phyloP scores from a whole-genome alignment of 2,888 invertebrate genomes.

The Clistopyga incitator region DNA sequence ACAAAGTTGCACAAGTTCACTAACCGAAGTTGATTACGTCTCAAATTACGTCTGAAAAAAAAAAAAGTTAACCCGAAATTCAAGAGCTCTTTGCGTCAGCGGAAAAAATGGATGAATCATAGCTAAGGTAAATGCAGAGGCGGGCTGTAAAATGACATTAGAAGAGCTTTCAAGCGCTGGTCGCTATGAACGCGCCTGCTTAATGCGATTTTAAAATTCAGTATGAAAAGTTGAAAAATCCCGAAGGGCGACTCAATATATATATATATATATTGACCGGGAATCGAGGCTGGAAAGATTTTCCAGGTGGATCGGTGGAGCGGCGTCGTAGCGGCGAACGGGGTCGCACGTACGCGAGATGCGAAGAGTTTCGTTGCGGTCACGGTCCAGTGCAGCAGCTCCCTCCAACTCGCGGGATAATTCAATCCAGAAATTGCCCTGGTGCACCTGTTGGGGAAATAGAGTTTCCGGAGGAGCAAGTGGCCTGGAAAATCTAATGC shows the following conservation, averaged over 20 bases:
- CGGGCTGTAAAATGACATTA: too few species aligned
- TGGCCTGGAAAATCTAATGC: conserved; percentile 13
- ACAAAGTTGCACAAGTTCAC: too few species aligned
- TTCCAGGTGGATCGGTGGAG: neutral
- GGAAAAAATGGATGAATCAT: too few species aligned
- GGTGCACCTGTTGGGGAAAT: conserved; percentile 11
- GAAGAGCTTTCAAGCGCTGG: neutral
- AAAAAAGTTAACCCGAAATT: too few species aligned
- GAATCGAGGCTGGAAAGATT: neutral
- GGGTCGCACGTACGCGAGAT: conserved; percentile 56
- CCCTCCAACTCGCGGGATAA: conserved; percentile 57
- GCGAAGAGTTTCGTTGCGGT: conserved; percentile 34
- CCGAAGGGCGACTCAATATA: neutral
- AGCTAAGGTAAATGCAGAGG: too few species aligned
- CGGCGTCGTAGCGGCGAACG: conserved; percentile 37
- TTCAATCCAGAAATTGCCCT: conserved; percentile 69
- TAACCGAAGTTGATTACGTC: too few species aligned
- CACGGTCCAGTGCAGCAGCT: conserved; percentile 48
- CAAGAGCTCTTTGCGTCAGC: too few species aligned
- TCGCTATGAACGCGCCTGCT: neutral
- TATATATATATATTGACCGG: neutral
- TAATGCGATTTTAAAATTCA: neutral
- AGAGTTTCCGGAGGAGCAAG: conserved; percentile 10
- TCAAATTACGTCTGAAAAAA: too few species aligned
- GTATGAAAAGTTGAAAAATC: neutral